Evolutionary conservation across 2,797 vertebrate species (phyloP).

Genomic region (Lophotriccus pileatus): DNA sequence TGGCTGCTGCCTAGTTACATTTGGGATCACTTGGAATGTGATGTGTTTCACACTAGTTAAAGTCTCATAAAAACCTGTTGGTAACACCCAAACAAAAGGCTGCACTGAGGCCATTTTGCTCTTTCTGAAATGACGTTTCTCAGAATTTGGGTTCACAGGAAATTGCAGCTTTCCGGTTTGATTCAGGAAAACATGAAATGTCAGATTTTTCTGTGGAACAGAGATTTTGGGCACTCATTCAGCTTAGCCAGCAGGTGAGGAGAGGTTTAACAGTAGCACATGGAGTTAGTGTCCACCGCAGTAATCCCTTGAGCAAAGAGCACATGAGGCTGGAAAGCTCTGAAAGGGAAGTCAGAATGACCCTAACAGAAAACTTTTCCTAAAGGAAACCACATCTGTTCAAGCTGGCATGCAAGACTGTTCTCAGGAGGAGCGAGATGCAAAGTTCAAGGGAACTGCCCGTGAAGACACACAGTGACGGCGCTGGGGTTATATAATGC

Average conservation of each 20-base stretch:
- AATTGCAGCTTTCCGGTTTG: conserved; percentile 53
- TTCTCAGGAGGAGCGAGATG: conserved; percentile 36
- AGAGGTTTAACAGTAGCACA: conserved; percentile 24
- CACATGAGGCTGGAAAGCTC: conserved; percentile 28
- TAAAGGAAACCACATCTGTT: conserved; percentile 48
- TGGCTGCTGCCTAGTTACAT: not conserved
- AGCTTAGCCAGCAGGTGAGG: conserved; percentile 51
- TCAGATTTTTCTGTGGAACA: conserved; percentile 21
- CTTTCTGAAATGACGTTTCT: conserved; percentile 18
- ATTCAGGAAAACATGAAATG: conserved; percentile 38
- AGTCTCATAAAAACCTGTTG: not conserved
- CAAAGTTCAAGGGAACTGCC: conserved; percentile 38
- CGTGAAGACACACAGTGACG: not conserved
- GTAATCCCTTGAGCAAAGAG: conserved; percentile 55
- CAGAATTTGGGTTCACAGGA: conserved; percentile 30
- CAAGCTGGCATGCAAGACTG: conserved; percentile 33
- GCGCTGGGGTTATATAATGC: not conserved
- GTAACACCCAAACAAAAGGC: conserved; percentile 27
- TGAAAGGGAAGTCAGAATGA: conserved; percentile 41
- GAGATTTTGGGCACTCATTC: not conserved
- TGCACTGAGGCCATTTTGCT: not conserved
- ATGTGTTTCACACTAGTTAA: not conserved
- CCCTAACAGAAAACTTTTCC: conserved; percentile 42
- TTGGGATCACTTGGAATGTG: not conserved
- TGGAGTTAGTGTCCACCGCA: not conserved